A percentile compares a stretch with the other conserved stretches of the same genome.
These are phyloP conservation scores for Lagopus leucura DNA, from an alignment of 2,113 vertebrate genomes.

Conservation along the genomic window DNA sequence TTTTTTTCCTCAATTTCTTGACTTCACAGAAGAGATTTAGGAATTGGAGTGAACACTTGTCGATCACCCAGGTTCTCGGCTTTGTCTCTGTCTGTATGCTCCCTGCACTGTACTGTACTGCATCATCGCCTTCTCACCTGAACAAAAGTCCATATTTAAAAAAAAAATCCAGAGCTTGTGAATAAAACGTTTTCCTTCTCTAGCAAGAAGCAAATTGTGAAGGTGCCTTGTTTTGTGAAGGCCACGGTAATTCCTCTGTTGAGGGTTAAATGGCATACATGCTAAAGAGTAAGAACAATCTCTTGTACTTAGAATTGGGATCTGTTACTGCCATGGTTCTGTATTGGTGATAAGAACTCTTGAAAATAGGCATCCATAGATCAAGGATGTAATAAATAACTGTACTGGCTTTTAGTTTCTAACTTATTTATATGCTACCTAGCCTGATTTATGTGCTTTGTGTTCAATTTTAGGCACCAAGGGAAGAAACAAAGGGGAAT, in stretches of 20 bases:
- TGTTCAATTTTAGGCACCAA: slow-evolving; percentile 88
- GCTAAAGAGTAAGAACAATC: not conserved
- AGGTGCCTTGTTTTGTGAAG: not conserved
- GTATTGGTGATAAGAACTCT: not conserved
- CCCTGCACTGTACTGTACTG: not conserved
- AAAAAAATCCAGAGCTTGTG: not conserved
- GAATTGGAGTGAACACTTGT: not conserved
- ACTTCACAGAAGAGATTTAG: not conserved
- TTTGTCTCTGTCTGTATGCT: not conserved
- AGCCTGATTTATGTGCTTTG: slow-evolving; percentile 40
- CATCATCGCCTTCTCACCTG: not conserved
- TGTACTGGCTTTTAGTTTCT: not conserved
- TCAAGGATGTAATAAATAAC: not conserved
- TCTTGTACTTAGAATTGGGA: not conserved
- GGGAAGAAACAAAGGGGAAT: slow-evolving; percentile 98
- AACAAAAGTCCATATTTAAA: not conserved
- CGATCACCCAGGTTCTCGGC: not conserved
- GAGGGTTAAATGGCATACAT: not conserved
- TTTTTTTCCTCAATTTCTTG: not conserved
- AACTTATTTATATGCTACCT: slow-evolving; percentile 5
- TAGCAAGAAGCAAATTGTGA: not conserved
- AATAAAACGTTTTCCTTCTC: not conserved
- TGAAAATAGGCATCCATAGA: not conserved
- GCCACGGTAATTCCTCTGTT: not conserved
- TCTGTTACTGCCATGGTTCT: not conserved